phyloP scores from a whole-genome alignment of 2,888 invertebrate genomes.

The Sesia bembeciformis region DNA sequence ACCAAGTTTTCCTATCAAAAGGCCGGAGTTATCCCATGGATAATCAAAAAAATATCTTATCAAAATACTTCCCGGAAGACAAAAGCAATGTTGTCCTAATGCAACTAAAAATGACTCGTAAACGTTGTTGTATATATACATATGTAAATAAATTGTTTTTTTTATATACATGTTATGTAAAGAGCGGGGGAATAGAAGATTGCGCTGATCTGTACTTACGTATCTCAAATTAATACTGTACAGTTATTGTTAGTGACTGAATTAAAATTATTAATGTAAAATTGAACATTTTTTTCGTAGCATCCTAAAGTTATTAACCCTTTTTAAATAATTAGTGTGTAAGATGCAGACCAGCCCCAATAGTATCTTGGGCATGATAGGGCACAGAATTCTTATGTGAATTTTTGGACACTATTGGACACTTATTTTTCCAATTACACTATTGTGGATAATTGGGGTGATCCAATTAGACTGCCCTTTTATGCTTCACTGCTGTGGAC shows the following conservation, averaged over 20 bases:
- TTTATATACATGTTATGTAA: constrained; percentile 8
- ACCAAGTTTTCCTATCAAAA: constrained; percentile 29
- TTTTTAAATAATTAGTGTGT: too few relatives aligned
- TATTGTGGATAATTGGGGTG: too few relatives aligned
- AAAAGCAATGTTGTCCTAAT: constrained; percentile 12
- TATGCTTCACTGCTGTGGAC: too few relatives aligned
- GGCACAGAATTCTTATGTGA: too few relatives aligned
- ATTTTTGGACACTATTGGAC: too few relatives aligned
- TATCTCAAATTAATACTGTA: constrained; percentile 42
- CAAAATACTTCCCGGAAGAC: constrained; percentile 3
- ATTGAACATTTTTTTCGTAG: constrained; percentile 16
- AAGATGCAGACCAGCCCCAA: too few relatives aligned
- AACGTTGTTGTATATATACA: constrained; percentile 31
- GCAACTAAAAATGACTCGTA: constrained; percentile 3
- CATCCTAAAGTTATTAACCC: too few relatives aligned
- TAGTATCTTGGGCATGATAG: too few relatives aligned
- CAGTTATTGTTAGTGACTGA: constrained; percentile 39
- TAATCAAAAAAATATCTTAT: neutral
- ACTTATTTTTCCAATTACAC: too few relatives aligned
- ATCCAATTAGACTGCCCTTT: too few relatives aligned
- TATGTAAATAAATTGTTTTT: constrained; percentile 48
- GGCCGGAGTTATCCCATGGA: neutral
- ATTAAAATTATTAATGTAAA: constrained; percentile 25
- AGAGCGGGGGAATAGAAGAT: constrained; percentile 9
- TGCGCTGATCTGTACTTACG: constrained; percentile 52